Conservation (phyloP, 2,113 vertebrate genomes). For the Plotosus lineatus region DNA sequence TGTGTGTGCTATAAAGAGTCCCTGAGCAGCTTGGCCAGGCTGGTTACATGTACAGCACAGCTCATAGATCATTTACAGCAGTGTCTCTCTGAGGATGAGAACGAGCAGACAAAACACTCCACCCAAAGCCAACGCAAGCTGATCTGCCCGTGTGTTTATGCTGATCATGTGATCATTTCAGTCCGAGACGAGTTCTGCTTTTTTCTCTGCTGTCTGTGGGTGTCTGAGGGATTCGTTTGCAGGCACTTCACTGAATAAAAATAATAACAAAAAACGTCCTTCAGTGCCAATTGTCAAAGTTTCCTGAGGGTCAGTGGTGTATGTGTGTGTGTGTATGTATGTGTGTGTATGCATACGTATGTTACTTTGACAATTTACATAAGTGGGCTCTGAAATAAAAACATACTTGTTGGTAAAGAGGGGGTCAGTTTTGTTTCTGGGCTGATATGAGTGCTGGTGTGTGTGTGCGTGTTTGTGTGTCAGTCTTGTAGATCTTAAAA, state of each 20-base stretch:
- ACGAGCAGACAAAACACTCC: background rate
- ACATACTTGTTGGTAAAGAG: background rate
- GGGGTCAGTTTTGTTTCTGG: constrained; percentile 3
- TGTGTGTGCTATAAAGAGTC: constrained; percentile 51
- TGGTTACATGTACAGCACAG: constrained; percentile 46
- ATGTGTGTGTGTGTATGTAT: constrained; percentile 20
- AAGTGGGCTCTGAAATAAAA: background rate
- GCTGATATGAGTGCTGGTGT: constrained; percentile 20
- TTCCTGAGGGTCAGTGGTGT: constrained; percentile 50
- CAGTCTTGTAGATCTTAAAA: no score
- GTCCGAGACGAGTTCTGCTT: background rate
- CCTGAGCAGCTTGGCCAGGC: constrained; percentile 53
- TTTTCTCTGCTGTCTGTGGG: constrained; percentile 11
- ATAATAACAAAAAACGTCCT: constrained; percentile 33
- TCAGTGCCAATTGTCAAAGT: constrained; percentile 47
- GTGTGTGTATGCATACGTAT: constrained; percentile 21
- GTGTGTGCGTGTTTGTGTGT: constrained; percentile 18
- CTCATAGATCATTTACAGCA: constrained; percentile 8
- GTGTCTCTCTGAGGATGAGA: constrained; percentile 27
- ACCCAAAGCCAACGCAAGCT: background rate
- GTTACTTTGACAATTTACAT: constrained; percentile 13
- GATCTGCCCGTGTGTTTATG: background rate
- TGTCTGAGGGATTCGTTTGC: constrained; percentile 26
- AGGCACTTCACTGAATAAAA: constrained; percentile 54
- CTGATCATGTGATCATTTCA: background rate